Conservation (phyloP, 2,888 invertebrate species). For the Tetrapedia diversipes region DNA sequence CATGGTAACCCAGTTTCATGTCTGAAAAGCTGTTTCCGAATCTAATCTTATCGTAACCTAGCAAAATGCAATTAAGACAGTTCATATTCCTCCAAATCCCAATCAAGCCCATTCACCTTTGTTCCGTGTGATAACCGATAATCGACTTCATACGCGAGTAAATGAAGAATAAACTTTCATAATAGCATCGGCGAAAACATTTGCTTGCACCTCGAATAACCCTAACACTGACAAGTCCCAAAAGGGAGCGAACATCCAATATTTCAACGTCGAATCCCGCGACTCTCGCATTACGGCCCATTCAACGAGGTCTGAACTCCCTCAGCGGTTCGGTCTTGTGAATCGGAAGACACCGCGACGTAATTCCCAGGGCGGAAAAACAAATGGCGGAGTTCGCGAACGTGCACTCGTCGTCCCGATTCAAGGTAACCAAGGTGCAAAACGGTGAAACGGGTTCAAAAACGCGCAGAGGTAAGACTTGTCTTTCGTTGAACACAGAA, state of each 20-base stretch:
- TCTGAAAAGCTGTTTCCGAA: too few relatives aligned
- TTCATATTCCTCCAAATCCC: too few relatives aligned
- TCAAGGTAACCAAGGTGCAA: slow-evolving; percentile 22
- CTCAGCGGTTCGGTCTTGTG: neutral
- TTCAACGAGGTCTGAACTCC: neutral
- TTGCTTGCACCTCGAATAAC: too few relatives aligned
- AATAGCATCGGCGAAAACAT: too few relatives aligned
- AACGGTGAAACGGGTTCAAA: slow-evolving; percentile 21
- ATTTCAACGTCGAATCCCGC: neutral
- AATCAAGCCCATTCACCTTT: too few relatives aligned
- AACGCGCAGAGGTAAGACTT: slow-evolving; percentile 11
- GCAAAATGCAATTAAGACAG: too few relatives aligned
- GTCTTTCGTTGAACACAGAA: neutral
- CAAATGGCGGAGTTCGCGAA: slow-evolving; percentile 23
- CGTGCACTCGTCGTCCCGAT: neutral
- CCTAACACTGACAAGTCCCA: neutral
- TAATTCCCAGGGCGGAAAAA: slow-evolving; percentile 13
- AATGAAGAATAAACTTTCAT: too few relatives aligned
- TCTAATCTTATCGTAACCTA: too few relatives aligned
- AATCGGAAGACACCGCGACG: slow-evolving; percentile 5
- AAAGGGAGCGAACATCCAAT: neutral
- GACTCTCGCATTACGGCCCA: neutral
- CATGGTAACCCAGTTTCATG: too few relatives aligned
- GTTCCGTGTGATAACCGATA: too few relatives aligned
- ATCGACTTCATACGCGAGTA: too few relatives aligned